Conservation (phyloP, 2,113 vertebrate genomes). For the Caranx ignobilis region DNA sequence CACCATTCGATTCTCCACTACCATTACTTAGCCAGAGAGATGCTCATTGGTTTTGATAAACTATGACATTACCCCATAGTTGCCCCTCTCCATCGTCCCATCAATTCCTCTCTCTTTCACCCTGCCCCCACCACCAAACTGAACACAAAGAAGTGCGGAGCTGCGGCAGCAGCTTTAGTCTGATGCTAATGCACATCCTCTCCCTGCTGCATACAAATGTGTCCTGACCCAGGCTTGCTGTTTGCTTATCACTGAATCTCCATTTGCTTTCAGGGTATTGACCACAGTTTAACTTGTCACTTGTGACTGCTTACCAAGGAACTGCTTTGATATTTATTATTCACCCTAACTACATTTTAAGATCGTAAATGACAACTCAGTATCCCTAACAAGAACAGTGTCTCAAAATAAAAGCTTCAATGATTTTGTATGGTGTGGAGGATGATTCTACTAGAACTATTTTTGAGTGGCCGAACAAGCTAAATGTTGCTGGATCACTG, state of each 20-base stretch:
- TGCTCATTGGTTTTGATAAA: constrained; percentile 58
- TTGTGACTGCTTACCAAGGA: constrained; percentile 43
- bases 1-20: constrained; percentile 20
- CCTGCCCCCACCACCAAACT: constrained; percentile 75
- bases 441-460: constrained; percentile 40
- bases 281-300: constrained; percentile 71
- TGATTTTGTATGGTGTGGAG: constrained; percentile 30
- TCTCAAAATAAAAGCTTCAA: constrained; percentile 31
- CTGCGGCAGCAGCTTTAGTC: constrained; percentile 81
- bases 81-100: constrained; percentile 47
- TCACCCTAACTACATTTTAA: constrained; percentile 19
- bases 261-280: constrained; percentile 73
- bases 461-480: constrained; percentile 65
- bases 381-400: constrained; percentile 9
- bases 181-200: constrained; percentile 85
- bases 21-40: constrained; percentile 43
- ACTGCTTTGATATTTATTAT: constrained; percentile 34
- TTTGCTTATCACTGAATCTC: constrained; percentile 76
- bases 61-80: constrained; percentile 52
- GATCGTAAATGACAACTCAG: constrained; percentile 21
- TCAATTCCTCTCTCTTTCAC: constrained; percentile 68
- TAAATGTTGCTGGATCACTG: constrained; percentile 75
- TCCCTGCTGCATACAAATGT: constrained; percentile 85
- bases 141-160: constrained; percentile 79
- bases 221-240: constrained; percentile 74